These are phyloP conservation scores for Physella acuta DNA, from an alignment of 1,140 invertebrate species.

Conservation along the genomic window DNA sequence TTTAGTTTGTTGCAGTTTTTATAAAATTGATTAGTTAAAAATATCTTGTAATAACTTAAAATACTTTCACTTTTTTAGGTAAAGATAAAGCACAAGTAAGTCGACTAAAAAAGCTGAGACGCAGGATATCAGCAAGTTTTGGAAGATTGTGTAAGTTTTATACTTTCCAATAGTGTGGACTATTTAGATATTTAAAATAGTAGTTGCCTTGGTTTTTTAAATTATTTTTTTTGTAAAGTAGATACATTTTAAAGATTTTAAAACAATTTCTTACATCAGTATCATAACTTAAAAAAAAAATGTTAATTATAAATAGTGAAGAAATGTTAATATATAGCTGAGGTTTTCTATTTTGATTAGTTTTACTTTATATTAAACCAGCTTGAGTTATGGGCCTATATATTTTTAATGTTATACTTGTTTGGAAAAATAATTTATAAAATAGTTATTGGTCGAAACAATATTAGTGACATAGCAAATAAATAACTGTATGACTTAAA, in stretches of 20 bases:
- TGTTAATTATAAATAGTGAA: not conserved
- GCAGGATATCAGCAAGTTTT: constrained; percentile 52
- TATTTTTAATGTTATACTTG: too few species aligned
- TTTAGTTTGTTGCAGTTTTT: not conserved
- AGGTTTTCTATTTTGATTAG: too few species aligned
- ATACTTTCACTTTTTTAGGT: constrained; percentile 31
- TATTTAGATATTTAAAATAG: too few species aligned
- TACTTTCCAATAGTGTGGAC: too few species aligned
- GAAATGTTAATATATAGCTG: too few species aligned
- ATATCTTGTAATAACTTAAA: not conserved
- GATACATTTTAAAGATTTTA: too few species aligned
- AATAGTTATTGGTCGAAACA: too few species aligned
- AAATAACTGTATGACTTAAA: too few species aligned
- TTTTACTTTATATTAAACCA: too few species aligned
- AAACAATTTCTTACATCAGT: not conserved
- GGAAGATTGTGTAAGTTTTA: constrained; percentile 49
- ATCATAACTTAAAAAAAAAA: not conserved
- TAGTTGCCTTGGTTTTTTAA: not conserved
- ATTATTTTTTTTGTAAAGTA: not conserved
- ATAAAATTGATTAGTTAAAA: not conserved
- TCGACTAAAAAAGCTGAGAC: constrained; percentile 49
- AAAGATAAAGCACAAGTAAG: constrained; percentile 43
- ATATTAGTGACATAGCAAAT: too few species aligned
- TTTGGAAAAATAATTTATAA: too few species aligned
- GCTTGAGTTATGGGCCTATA: too few species aligned